Percentiles rank a stretch among this genome's conserved stretches.
Conservation (phyloP, 1,140 invertebrate genomes). For the Drosophila albomicans region DNA sequence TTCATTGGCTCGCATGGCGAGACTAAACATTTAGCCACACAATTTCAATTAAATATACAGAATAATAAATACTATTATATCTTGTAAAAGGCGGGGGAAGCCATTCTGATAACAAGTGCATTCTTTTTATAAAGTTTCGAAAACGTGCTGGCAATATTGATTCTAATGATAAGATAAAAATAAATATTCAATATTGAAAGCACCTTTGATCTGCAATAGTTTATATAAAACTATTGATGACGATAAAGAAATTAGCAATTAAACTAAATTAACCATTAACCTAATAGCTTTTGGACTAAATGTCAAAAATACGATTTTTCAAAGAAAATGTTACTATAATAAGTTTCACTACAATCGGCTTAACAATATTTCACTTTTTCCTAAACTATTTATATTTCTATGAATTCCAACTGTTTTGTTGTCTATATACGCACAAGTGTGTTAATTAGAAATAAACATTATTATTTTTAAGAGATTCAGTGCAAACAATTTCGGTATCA, state of each 20-base stretch:
- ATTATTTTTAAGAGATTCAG: not conserved
- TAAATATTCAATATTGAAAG: not conserved
- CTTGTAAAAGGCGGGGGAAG: not conserved
- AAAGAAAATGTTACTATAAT: no score
- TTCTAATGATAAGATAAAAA: not conserved
- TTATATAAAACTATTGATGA: not conserved
- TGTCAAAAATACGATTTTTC: no score
- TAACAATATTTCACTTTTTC: no score
- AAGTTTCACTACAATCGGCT: no score
- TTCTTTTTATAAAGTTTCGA: not conserved
- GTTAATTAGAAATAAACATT: not conserved
- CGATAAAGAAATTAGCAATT: not conserved
- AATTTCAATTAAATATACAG: not conserved
- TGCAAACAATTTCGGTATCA: not conserved
- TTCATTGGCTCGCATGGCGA: conserved; percentile 33
- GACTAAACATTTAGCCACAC: not conserved
- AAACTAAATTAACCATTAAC: no score
- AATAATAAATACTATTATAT: not conserved
- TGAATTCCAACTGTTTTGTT: no score
- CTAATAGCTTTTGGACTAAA: no score
- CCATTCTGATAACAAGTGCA: conserved; percentile 1
- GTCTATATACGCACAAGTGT: not conserved
- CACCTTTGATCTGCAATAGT: not conserved
- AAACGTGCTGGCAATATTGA: not conserved
- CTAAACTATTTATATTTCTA: no score